phyloP scores from a whole-genome alignment of 2,888 invertebrate genomes.

The Halictus quadricinctus region DNA sequence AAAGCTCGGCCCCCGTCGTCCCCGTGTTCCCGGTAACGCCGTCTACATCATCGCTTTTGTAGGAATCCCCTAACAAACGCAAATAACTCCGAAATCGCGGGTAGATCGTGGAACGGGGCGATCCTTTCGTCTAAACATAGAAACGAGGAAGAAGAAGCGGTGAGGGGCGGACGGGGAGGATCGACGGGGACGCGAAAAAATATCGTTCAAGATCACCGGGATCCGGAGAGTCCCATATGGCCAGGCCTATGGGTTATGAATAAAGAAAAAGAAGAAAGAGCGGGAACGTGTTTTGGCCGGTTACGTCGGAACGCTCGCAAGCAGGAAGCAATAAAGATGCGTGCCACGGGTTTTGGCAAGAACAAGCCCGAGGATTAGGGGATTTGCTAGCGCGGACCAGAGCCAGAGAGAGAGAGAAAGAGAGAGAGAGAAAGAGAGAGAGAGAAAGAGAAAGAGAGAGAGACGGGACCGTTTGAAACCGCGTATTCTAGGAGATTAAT shows the following conservation, averaged over 20 bases:
- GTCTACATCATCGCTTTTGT: conserved; percentile 67
- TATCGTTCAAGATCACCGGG: conserved; percentile 59
- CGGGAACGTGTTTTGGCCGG: conserved; percentile 46
- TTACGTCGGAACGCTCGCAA: conserved; percentile 40
- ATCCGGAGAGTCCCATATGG: conserved; percentile 42
- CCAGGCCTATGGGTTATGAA: not conserved
- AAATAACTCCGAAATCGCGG: conserved; percentile 67
- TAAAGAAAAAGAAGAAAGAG: not conserved
- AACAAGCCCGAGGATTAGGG: conserved; percentile 37
- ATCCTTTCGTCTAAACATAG: conserved; percentile 75
- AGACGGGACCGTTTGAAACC: conserved; percentile 20
- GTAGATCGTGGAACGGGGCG: conserved; percentile 60
- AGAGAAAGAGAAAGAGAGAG: not conserved
- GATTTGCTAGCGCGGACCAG: conserved; percentile 11
- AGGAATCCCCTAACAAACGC: conserved; percentile 65
- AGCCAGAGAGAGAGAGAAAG: not conserved
- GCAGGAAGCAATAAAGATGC: conserved; percentile 61
- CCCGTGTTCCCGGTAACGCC: conserved; percentile 53
- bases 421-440: conserved; percentile 1
- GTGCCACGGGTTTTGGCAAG: conserved; percentile 35
- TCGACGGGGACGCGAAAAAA: conserved; percentile 42
- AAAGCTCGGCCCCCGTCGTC: conserved; percentile 30
- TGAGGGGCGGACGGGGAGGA: not conserved
- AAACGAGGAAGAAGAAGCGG: conserved; percentile 74
- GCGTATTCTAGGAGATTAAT: conserved; percentile 33